phyloP scores from a whole-genome alignment of 2,113 vertebrate genomes.

The cattle (Bos taurus) region ARS-UCD2.0 NC_037330.1:116202501-116203000 shows the following conservation, averaged over 20 bases:
- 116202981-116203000: not conserved
- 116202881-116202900: not conserved
- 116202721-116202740: not conserved
- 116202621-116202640: not conserved
- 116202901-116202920: not conserved
- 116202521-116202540: rapidly evolving
- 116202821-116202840: not conserved
- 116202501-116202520: not conserved
- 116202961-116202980: rapidly evolving
- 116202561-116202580: rapidly evolving
- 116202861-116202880: constrained; percentile 31
- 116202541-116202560: rapidly evolving
- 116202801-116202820: not conserved
- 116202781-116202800: constrained; percentile 41
- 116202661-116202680: constrained; percentile 9
- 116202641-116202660: not conserved
- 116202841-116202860: constrained; percentile 20
- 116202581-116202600: rapidly evolving
- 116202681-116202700: not conserved
- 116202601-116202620: not conserved
- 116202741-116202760: constrained; percentile 44
- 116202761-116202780: not conserved
- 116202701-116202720: not conserved
- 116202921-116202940: not conserved
- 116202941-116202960: not conserved